Percentiles rank a stretch among this genome's conserved stretches.
Conservation (phyloP, 2,113 vertebrate genomes). For the Megalops atlanticus region DNA sequence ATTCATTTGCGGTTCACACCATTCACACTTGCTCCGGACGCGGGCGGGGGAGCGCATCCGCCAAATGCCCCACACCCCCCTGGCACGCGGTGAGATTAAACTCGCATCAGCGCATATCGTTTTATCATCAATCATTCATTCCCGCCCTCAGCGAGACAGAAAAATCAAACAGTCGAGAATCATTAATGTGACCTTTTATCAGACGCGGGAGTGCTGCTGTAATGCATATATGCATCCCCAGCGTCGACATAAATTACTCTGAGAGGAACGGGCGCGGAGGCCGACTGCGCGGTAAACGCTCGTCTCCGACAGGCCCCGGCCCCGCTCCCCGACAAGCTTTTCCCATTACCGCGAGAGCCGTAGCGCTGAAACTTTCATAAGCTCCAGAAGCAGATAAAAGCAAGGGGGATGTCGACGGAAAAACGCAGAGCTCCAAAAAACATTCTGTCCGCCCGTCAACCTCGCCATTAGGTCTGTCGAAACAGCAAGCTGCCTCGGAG, state of each 20-base stretch:
- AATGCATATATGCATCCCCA: neutral
- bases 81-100: slow-evolving; percentile 63
- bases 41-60: neutral
- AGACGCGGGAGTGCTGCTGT: slow-evolving; percentile 22
- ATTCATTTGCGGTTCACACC: neutral
- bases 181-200: slow-evolving; percentile 55
- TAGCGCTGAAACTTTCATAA: neutral
- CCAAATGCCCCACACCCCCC: neutral
- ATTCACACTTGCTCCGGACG: too few relatives aligned
- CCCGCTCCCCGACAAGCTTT: neutral
- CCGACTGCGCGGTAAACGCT: neutral
- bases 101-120: slow-evolving; percentile 62
- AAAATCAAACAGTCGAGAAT: slow-evolving; percentile 45
- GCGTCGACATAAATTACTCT: neutral
- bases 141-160: slow-evolving; percentile 43
- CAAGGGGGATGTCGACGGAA: neutral
- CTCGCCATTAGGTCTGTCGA: neutral
- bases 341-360: neutral
- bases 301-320: neutral
- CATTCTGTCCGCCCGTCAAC: neutral
- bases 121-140: slow-evolving; percentile 69
- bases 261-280: neutral
- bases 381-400: neutral
- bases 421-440: neutral
- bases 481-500: neutral